Conservation (phyloP, 2,113 vertebrate species). For the Perca fluviatilis region DNA sequence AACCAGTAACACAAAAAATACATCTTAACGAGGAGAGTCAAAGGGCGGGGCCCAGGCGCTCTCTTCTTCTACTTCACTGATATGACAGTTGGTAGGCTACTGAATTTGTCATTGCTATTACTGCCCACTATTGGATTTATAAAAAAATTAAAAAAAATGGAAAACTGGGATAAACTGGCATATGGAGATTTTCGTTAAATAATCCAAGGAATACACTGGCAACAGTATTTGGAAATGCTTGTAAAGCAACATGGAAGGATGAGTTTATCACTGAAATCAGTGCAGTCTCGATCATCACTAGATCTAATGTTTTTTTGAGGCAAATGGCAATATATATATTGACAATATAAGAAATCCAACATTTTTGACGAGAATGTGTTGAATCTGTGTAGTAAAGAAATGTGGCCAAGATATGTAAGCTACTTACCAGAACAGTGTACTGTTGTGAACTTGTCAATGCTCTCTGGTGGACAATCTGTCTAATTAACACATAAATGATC, state of each 20-base stretch:
- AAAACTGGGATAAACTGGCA: not conserved
- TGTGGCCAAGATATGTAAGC: not conserved
- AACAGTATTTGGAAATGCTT: not conserved
- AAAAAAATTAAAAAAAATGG: not conserved
- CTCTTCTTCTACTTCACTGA: conserved; percentile 50
- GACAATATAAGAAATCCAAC: not conserved
- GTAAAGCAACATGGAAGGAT: not conserved
- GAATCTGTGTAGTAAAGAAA: not conserved
- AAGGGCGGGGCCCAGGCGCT: conserved; percentile 61
- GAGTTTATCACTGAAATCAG: not conserved
- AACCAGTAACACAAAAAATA: conserved; percentile 47
- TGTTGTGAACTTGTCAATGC: not conserved
- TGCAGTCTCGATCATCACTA: not conserved
- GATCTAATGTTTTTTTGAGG: not conserved
- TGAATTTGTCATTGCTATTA: not conserved
- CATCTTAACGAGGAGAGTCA: conserved; percentile 43
- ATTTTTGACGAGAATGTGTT: not conserved
- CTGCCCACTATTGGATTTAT: conserved; percentile 11
- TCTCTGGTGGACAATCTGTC: not conserved
- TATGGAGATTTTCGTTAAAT: not conserved
- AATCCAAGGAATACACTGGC: not conserved
- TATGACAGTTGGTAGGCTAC: too few species aligned
- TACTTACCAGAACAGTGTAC: not conserved
- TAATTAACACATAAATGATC: not conserved
- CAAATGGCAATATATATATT: too few species aligned